Evolutionary conservation across 2,888 invertebrate genomes (phyloP), one percentile per base, ranked within the genome.

Genomic region (Saturnia pavonia): DNA sequence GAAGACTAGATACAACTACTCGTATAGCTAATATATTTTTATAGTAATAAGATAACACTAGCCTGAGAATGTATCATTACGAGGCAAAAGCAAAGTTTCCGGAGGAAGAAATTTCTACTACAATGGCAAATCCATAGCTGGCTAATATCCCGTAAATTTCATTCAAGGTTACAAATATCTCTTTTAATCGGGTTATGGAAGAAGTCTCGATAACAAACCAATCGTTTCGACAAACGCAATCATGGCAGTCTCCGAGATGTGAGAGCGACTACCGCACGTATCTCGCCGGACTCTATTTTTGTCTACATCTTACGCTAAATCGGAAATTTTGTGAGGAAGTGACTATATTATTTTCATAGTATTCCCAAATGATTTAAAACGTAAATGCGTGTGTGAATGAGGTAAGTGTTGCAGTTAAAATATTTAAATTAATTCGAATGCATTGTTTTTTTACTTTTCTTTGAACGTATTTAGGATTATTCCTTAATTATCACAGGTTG

Each of bases 121-220:
- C 11, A 63, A 63, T 11, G 19, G 19, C 4, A 7, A n/a, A 65
- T 40, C 40, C n/a, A 40, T 40, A n/a, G 19, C 19, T 40, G n/a
- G 19, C 40, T 19, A 57, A 34, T 7, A 65, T 65, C 19, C 65
- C 34, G 40, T 40, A 40, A 65, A 65, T 65, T 65, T 34, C 65
- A 65, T 19, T 40, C 63, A 40, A 65, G 40, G 65, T 19, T 65
- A 65, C 40, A 65, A 40, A 40, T 40, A 65, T 65, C 65, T 65
- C 65, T n/a, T 25, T 14, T 65, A 65, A 65, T 65, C 34, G 65
- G 40, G 65, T 65, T 65, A 65, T 65, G 65, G 40, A 65, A 65
- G 34, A 65, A n/a, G 34, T 65, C 65, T 19, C 65, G 65, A 65
- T 65, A 34, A 54, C 19, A 40, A 65, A 40, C 65, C 40, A 65